phyloP scores from a whole-genome alignment of 2,888 invertebrate genomes.

The Dasypogon diadema region DNA sequence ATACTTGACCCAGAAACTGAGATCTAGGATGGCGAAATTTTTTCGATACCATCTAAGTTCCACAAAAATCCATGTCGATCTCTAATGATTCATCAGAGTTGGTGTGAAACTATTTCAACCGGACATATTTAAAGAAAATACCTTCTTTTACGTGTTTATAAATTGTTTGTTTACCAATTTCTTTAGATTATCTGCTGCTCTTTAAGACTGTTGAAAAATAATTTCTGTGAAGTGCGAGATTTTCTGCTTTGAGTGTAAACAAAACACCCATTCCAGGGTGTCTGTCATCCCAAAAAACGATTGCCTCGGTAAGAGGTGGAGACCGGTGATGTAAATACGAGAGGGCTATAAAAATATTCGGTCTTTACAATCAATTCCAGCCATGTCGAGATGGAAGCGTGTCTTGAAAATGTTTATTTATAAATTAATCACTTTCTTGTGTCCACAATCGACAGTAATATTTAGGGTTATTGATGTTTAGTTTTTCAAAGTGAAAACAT shows the following conservation, averaged over 20 bases:
- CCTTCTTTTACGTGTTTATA: background rate
- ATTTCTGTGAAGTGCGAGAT: background rate
- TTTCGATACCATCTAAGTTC: background rate
- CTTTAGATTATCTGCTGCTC: background rate
- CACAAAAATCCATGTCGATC: background rate
- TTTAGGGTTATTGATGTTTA: background rate
- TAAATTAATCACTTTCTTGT: background rate
- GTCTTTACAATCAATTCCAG: background rate
- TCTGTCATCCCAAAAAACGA: background rate
- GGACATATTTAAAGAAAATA: background rate
- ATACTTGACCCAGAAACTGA: too few species aligned
- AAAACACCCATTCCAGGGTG: background rate
- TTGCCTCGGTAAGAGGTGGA: background rate
- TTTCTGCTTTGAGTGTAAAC: slow-evolving; percentile 1
- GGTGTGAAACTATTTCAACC: background rate
- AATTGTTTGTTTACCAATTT: background rate
- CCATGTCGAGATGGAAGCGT: background rate
- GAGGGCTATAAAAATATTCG: background rate
- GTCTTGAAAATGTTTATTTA: background rate
- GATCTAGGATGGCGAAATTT: too few species aligned
- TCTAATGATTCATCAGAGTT: background rate
- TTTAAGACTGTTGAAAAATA: background rate
- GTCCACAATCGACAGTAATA: background rate
- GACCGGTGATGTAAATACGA: background rate
- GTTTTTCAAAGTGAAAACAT: background rate